phyloP scores from a whole-genome alignment of 2,113 vertebrate species.

The Aviceda subcristata region DNA sequence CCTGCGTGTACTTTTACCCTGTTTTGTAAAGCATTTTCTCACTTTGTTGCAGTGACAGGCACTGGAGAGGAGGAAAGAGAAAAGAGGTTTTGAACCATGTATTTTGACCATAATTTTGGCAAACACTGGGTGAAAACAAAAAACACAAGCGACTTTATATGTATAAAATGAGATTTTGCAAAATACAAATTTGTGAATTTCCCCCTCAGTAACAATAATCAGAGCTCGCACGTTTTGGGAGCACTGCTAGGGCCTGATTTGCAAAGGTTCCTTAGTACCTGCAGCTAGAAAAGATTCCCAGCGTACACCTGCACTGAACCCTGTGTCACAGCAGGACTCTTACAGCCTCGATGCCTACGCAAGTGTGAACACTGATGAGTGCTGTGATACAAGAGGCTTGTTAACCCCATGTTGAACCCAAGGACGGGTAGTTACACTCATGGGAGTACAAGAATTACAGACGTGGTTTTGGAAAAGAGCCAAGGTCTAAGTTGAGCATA shows the following conservation, averaged over 20 bases:
- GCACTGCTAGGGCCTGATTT: neutral
- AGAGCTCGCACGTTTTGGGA: rapidly evolving
- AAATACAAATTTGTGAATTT: neutral
- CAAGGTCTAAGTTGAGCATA: neutral
- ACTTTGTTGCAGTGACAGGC: neutral
- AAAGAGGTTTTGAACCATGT: neutral
- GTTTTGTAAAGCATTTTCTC: neutral
- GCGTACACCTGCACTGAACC: neutral
- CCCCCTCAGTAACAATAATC: neutral
- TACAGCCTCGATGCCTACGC: neutral
- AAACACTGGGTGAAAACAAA: neutral
- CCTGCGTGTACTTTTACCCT: neutral
- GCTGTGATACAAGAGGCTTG: neutral
- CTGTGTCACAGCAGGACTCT: neutral
- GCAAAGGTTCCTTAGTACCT: neutral
- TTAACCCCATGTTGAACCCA: neutral
- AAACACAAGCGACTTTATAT: rapidly evolving
- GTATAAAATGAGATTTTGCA: neutral
- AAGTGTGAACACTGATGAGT: neutral
- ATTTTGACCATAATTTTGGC: neutral
- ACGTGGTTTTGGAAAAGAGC: neutral
- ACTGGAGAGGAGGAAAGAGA: neutral
- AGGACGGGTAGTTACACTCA: neutral
- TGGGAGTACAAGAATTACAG: neutral
- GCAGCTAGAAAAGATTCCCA: neutral